These are phyloP conservation scores for Brachyalestes nurse DNA, from an alignment of 2,797 vertebrate genomes.

Conservation along the genomic window DNA sequence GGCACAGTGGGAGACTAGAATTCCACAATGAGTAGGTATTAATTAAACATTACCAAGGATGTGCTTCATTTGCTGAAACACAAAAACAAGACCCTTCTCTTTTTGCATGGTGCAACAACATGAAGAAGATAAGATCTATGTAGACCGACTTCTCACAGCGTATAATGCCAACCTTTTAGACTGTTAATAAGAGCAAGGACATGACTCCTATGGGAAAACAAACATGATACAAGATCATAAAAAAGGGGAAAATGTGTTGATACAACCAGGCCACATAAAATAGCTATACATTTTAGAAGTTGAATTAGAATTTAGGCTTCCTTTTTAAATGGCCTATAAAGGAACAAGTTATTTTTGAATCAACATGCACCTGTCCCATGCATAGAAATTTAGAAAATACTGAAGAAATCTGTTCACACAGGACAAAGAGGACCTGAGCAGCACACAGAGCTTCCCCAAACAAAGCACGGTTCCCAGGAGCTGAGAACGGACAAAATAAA, in stretches of 20 bases:
- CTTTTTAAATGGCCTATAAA: too few species aligned
- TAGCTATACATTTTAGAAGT: not conserved
- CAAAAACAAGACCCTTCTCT: slow-evolving; percentile 57
- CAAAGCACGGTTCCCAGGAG: slow-evolving; percentile 12
- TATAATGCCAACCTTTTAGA: slow-evolving; percentile 8
- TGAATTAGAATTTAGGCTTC: too few species aligned
- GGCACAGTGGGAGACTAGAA: slow-evolving; percentile 62
- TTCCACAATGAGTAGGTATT: slow-evolving; percentile 69
- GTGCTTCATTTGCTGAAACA: slow-evolving; percentile 56
- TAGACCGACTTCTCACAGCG: slow-evolving; percentile 39
- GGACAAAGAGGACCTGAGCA: too few species aligned
- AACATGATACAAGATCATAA: not conserved
- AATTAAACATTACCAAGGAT: slow-evolving; percentile 72
- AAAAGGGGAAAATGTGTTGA: not conserved
- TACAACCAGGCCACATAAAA: slow-evolving; percentile 11
- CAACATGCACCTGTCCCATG: too few species aligned
- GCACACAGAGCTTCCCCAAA: too few species aligned
- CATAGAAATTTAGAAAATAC: too few species aligned
- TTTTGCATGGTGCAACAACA: slow-evolving; percentile 51
- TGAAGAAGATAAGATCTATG: slow-evolving; percentile 34
- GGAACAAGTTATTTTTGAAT: too few species aligned
- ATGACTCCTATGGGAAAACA: not conserved
- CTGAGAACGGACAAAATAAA: slow-evolving; percentile 54
- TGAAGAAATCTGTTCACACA: too few species aligned
- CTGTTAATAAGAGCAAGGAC: slow-evolving; percentile 22